Evolutionary conservation across 1,140 invertebrate genomes (phyloP), one percentile per base, ranked within the genome.

Genomic region (Lutraria rhynchaena): DNA sequence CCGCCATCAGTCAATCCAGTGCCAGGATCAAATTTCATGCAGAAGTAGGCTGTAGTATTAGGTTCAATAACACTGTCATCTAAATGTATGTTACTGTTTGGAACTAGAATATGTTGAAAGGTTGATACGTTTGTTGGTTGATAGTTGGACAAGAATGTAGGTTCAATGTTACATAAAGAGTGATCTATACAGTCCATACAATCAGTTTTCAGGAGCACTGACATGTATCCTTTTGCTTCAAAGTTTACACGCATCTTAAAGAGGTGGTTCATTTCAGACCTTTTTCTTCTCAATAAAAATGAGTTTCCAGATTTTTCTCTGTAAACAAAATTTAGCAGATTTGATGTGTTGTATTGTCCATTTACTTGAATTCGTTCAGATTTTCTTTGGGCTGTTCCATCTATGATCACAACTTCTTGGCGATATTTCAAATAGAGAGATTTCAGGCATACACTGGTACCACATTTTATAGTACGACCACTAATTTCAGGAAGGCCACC

Each of bases 181-280:
- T 60, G 22, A 1, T 58, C 44, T 24, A 53, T 41, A 41, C 76
- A 80, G 29, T 24, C 29, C 17, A 17, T 58, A 49, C 76, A 80
- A 63, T 80, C 63, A 41, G 60, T 33, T 24, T 69, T 80, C 15
- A 80, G 19, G 15, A 70, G 11, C 5, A 80, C 11, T 22, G 49
- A 58, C 37, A 80, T 44, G 17, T 80, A 80, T n/a, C 76, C 76
- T 53, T 58, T 70, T 0, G 9, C 15, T 22, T 35, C 41, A 60
- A 80, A 80, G 24, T 19, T 33, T 7, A 80, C 33, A 19, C 44
- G 29, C 44, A 80, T 27, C 24, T 29, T 70, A 13, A 80, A n/a
- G 17, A 44, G 58, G 22, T 60, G 19, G 9, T 27, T 63, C 1
- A 61, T 15, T n/a, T 29, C 3, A 29, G 22, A 31, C 11, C 29